phyloP scores from a whole-genome alignment of 2,888 invertebrate genomes.

The Drosophila affinis region DNA sequence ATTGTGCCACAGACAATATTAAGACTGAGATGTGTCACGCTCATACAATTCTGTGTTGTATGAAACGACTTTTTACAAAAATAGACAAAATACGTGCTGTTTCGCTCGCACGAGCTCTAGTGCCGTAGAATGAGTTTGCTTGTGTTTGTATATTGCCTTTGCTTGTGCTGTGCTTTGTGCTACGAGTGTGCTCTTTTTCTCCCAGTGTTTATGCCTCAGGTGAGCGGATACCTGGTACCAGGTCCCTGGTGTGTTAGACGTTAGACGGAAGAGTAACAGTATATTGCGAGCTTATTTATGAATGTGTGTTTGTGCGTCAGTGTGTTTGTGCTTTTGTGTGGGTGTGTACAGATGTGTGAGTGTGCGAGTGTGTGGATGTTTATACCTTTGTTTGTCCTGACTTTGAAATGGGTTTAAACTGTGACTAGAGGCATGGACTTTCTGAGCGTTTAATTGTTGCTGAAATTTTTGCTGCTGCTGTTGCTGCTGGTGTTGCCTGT shows the following conservation, averaged over 20 bases:
- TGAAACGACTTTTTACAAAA: too few relatives aligned
- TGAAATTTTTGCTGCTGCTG: conserved; percentile 51
- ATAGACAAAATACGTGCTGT: too few relatives aligned
- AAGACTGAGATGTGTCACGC: too few relatives aligned
- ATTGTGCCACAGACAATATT: too few relatives aligned
- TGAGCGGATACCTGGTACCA: background rate
- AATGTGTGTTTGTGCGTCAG: conserved; percentile 14
- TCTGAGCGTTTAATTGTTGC: conserved; percentile 61
- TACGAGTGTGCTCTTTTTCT: too few relatives aligned
- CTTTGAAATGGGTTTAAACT: conserved; percentile 81
- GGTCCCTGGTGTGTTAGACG: background rate
- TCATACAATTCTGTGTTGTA: too few relatives aligned
- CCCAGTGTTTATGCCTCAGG: background rate
- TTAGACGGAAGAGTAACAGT: conserved; percentile 20
- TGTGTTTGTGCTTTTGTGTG: conserved; percentile 22
- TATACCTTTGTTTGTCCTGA: conserved; percentile 82
- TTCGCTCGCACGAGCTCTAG: too few relatives aligned
- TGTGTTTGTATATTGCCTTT: too few relatives aligned
- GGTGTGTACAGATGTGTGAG: conserved; percentile 27
- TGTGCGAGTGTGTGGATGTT: conserved; percentile 11
- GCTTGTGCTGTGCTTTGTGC: too few relatives aligned
- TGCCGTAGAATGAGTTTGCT: too few relatives aligned
- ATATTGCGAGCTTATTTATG: conserved; percentile 8
- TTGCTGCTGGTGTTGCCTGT: conserved; percentile 53
- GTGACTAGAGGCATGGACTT: conserved; percentile 82